These are phyloP conservation scores for Apis florea DNA, from an alignment of 1,140 invertebrate genomes.

Conservation along the genomic window DNA sequence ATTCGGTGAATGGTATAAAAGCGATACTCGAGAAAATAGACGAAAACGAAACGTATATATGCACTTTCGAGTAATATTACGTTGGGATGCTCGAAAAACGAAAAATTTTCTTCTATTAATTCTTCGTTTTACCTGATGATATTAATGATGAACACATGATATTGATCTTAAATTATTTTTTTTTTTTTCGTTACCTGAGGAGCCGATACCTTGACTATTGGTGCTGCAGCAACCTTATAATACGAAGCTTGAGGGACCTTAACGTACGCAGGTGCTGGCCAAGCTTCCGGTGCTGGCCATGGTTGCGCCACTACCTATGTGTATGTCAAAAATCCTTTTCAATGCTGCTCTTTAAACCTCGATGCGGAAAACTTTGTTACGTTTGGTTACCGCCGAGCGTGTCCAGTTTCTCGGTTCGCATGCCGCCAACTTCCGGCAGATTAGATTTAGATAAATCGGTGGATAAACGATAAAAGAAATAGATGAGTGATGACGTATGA, in stretches of 20 bases:
- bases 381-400: slow-evolving; percentile 40
- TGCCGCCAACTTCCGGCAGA: neutral
- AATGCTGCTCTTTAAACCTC: neutral
- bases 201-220: slow-evolving; percentile 25
- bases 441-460: neutral
- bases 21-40: neutral
- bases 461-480: neutral
- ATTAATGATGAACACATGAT: too few species aligned
- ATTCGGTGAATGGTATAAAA: neutral
- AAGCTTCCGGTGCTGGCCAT: slow-evolving; percentile 34
- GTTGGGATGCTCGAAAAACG: neutral
- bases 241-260: slow-evolving; percentile 40
- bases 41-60: neutral
- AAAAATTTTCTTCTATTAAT: neutral
- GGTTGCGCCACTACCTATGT: slow-evolving; percentile 29
- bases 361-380: slow-evolving; percentile 28
- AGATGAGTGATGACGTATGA: neutral
- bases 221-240: slow-evolving; percentile 21
- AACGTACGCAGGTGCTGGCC: slow-evolving; percentile 33
- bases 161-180: neutral
- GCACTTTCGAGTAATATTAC: neutral
- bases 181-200: slow-evolving; percentile 27
- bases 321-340: slow-evolving; percentile 38
- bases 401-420: slow-evolving; percentile 44
- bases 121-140: neutral